phyloP scores from a whole-genome alignment of 2,888 invertebrate genomes.

The Galeruca laticollis region DNA sequence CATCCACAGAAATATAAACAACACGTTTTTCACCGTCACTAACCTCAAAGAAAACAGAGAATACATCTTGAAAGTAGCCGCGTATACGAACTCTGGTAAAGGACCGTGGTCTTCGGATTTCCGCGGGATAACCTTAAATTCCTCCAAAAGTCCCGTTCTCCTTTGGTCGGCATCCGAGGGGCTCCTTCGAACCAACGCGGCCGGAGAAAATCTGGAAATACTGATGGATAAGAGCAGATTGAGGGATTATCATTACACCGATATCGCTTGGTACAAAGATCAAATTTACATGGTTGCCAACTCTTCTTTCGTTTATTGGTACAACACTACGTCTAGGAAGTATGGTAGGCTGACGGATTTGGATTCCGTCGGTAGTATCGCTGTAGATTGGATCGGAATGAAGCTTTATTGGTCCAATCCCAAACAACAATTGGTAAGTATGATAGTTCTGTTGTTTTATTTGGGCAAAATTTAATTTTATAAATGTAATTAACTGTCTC shows the following conservation, averaged over 20 bases:
- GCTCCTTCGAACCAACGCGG: conserved; percentile 83
- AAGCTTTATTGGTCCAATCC: conserved; percentile 93
- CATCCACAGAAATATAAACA: conserved; percentile 69
- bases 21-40: conserved; percentile 75
- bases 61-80: conserved; percentile 84
- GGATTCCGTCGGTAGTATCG: conserved; percentile 82
- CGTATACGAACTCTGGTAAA: conserved; percentile 80
- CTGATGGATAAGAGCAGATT: conserved; percentile 74
- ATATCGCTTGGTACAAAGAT: conserved; percentile 84
- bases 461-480: too few relatives aligned
- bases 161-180: conserved; percentile 84
- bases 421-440: conserved; percentile 81
- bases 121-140: conserved; percentile 73
- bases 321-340: conserved; percentile 75
- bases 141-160: conserved; percentile 73
- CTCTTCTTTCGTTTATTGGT: conserved; percentile 77
- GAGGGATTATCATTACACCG: conserved; percentile 70
- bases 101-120: conserved; percentile 80
- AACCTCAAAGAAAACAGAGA: conserved; percentile 80
- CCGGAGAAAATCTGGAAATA: conserved; percentile 80
- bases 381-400: conserved; percentile 91
- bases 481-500: too few relatives aligned
- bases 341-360: conserved; percentile 74
- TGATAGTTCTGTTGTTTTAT: too few relatives aligned
- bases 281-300: conserved; percentile 75